Percentiles rank a stretch among this genome's conserved stretches.
phyloP scores from a whole-genome alignment of 2,888 invertebrate genomes.

The Trichopoda pennipes region DNA sequence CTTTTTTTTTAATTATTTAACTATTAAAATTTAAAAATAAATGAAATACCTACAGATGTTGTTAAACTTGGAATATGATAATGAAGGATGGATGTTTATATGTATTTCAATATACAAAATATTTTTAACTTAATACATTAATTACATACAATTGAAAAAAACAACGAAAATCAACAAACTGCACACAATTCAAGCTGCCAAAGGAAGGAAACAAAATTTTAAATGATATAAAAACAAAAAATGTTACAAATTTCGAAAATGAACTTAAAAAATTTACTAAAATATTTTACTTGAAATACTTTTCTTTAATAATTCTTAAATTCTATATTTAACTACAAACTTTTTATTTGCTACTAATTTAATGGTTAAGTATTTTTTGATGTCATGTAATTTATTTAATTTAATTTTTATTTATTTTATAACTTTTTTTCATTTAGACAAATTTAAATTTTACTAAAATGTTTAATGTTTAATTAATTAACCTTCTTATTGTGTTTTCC shows the following conservation, averaged over 20 bases:
- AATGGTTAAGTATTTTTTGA: background rate
- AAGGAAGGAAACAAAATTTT: background rate
- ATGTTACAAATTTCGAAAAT: background rate
- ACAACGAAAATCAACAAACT: background rate
- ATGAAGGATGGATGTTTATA: too few relatives aligned
- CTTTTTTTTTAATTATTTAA: too few relatives aligned
- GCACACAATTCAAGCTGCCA: background rate
- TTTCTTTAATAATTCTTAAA: slow-evolving; percentile 39
- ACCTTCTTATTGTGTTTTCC: slow-evolving; percentile 26
- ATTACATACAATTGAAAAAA: too few relatives aligned
- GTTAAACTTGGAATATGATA: too few relatives aligned
- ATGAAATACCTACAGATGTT: too few relatives aligned
- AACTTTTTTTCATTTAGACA: slow-evolving; percentile 24
- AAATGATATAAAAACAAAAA: background rate
- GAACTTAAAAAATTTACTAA: background rate
- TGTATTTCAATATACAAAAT: too few relatives aligned
- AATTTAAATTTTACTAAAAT: slow-evolving; percentile 56
- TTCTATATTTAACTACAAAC: slow-evolving; percentile 58
- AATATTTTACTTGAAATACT: background rate
- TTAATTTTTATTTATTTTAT: slow-evolving; percentile 24
- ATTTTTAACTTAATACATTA: too few relatives aligned
- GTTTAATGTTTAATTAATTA: slow-evolving; percentile 26
- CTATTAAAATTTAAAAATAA: too few relatives aligned
- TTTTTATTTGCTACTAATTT: slow-evolving; percentile 47
- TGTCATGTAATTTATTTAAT: slow-evolving; percentile 46